Percentiles rank a stretch among this genome's conserved stretches.
Conservation (phyloP, 92 coral and sea anemone genomes). For the Actinostola sp. region DNA sequence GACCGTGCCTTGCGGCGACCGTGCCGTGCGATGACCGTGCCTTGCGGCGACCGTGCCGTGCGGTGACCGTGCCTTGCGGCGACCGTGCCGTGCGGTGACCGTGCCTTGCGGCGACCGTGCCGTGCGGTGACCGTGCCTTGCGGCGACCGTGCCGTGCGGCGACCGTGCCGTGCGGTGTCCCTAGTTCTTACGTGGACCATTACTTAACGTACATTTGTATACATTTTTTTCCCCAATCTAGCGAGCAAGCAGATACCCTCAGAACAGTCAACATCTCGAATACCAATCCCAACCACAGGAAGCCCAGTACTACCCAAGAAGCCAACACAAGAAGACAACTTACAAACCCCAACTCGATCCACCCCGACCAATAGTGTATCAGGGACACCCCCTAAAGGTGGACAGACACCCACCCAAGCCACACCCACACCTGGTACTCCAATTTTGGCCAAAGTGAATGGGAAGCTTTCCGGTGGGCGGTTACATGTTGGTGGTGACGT, state of each 20-base stretch:
- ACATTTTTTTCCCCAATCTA: not conserved
- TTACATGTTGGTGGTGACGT: conserved; percentile 16
- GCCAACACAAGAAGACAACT: conserved; percentile 17
- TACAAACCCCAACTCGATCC: conserved; percentile 37
- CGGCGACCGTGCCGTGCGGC: no score
- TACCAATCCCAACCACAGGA: conserved; percentile 47
- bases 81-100: no score
- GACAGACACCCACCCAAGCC: conserved; percentile 40
- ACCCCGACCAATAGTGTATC: conserved; percentile 26
- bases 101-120: no score
- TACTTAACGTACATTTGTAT: no score
- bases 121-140: no score
- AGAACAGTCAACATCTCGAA: conserved; percentile 51
- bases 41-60: no score
- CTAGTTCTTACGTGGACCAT: no score
- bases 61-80: no score
- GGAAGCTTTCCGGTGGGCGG: no score
- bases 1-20: no score
- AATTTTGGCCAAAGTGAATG: conserved; percentile 5
- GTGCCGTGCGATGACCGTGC: no score
- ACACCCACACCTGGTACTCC: conserved; percentile 46
- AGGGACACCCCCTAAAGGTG: conserved; percentile 27
- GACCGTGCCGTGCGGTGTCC: no score
- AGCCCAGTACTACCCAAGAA: conserved; percentile 43
- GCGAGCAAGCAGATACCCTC: conserved; percentile 31